Evolutionary conservation across 2,888 invertebrate species (phyloP).

Genomic region (Dorcus hopei): DNA sequence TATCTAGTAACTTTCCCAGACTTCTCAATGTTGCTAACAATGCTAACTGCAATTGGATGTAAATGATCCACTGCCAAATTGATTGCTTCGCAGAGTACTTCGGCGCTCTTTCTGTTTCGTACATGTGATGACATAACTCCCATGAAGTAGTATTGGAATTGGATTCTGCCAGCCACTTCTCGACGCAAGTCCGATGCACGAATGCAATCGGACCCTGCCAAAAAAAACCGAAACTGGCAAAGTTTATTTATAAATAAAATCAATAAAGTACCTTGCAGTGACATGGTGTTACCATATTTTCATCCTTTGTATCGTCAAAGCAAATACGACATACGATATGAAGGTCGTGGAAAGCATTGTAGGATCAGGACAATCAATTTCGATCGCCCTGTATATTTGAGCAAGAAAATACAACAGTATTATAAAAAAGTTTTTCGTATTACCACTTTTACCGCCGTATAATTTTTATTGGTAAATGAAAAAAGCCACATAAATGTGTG

Average conservation of each 20-base stretch:
- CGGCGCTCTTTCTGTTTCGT: slow-evolving; percentile 62
- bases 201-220: slow-evolving; percentile 68
- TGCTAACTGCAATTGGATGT: no score
- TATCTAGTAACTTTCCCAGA: no score
- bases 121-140: slow-evolving; percentile 69
- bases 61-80: slow-evolving; percentile 58
- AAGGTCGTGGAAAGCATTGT: no score
- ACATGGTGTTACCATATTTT: slow-evolving; percentile 51
- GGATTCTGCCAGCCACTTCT: slow-evolving; percentile 73
- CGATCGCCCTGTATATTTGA: no score
- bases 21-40: no score
- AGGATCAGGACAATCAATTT: no score
- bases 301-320: slow-evolving; percentile 49
- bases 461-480: no score
- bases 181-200: slow-evolving; percentile 70
- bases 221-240: slow-evolving; percentile 33
- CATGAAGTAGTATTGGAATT: slow-evolving; percentile 67
- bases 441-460: no score
- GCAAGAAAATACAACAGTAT: no score
- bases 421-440: no score
- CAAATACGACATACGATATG: slow-evolving; percentile 53
- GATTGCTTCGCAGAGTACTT: slow-evolving; percentile 57
- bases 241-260: slow-evolving; percentile 3
- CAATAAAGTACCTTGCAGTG: slow-evolving; percentile 49
- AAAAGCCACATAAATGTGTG: no score